phyloP scores from a whole-genome alignment of 2,797 vertebrate species.

The Pteronotus mesoamericanus region DNA sequence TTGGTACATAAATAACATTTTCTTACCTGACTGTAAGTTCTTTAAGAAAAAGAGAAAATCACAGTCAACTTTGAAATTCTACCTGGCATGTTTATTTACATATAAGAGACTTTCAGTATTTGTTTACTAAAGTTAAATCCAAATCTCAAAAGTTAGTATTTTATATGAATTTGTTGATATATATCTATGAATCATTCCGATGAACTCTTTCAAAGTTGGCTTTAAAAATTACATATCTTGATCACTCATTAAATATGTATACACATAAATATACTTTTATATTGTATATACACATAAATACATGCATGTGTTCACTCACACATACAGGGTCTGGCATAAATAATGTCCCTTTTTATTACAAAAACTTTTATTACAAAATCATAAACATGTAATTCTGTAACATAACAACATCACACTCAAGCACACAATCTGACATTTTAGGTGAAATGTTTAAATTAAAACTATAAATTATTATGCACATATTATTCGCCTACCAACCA shows the following conservation, averaged over 20 bases:
- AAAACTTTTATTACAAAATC: no score
- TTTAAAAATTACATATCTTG: conserved; percentile 8
- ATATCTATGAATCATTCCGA: background rate
- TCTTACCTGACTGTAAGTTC: background rate
- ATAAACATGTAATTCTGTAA: no score
- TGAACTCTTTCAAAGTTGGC: background rate
- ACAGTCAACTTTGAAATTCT: background rate
- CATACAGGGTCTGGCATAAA: no score
- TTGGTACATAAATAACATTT: background rate
- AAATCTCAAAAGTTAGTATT: background rate
- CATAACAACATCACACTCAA: no score
- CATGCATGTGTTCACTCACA: background rate
- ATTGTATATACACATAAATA: background rate
- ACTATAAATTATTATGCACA: no score
- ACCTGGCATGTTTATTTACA: background rate
- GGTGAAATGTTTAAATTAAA: no score
- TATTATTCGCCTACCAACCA: no score
- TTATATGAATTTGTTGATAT: background rate
- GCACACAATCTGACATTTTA: no score
- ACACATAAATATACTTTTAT: background rate
- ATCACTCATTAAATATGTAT: background rate
- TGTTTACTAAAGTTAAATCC: background rate
- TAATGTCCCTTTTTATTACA: no score
- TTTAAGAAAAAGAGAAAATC: background rate
- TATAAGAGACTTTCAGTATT: background rate